These are phyloP conservation scores for Tangara arthus DNA, from an alignment of 2,797 vertebrate genomes.

Conservation along the genomic window DNA sequence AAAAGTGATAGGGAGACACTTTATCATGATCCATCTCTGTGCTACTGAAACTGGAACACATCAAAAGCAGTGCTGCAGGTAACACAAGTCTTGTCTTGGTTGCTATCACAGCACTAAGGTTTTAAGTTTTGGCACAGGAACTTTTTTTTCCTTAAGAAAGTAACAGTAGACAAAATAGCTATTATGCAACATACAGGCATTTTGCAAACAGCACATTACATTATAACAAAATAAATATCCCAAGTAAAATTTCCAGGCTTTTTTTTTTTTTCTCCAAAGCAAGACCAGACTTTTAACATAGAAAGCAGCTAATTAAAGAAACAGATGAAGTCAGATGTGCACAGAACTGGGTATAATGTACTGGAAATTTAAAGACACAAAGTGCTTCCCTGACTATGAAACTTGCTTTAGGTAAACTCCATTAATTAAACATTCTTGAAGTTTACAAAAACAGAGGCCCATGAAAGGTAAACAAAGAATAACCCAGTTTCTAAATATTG, in stretches of 20 bases:
- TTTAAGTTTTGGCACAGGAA: background rate
- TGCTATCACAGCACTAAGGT: background rate
- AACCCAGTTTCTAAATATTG: background rate
- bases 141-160: background rate
- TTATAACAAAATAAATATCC: background rate
- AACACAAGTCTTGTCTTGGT: background rate
- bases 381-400: background rate
- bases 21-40: background rate
- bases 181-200: background rate
- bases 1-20: background rate
- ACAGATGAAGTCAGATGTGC: background rate
- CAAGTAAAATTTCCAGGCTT: background rate
- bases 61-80: background rate
- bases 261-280: background rate
- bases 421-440: background rate
- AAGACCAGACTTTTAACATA: background rate
- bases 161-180: background rate
- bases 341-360: background rate
- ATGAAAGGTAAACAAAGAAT: background rate
- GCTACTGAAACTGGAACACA: background rate
- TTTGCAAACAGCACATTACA: background rate
- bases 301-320: slow-evolving; percentile 4
- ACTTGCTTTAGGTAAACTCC: background rate
- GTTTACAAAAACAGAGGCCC: background rate
- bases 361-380: background rate